Base-by-base conservation (phyloP, 1,140 invertebrate genomes). In the Cylas formicarius region DNA sequence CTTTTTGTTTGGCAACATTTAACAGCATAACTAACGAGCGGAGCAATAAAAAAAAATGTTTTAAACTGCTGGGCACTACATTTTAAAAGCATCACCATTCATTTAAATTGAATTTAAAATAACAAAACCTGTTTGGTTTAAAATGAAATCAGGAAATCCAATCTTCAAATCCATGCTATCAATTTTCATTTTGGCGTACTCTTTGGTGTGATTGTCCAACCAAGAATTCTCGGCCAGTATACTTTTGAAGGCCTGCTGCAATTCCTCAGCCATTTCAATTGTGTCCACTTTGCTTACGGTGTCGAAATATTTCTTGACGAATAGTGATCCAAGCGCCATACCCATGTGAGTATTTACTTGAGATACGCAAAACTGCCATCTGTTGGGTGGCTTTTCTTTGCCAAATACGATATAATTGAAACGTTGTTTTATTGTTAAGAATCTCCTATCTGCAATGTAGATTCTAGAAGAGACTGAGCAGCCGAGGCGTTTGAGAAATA, bases 111-210 rank as follows among this genome's bases (percentile, higher is more conserved):
- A n/a, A n/a, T 27, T 27, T 2, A 11, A n/a, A 17, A 21, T 18
- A 46, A 86, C 78, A 10, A 94, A 65, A 44, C 81, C 67, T 2
- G 74, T 65, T 6, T 75, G 66, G 53, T 86, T 78, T 10, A 91
- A 66, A 47, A 95, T 86, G 50, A 84, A 87, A 62, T 91, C 82
- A 0, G 90, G 89, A 63, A 90, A 92, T 1, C 90, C 90, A 51
- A 97, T 90, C 62, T 86, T 81, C 14, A 92, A 68, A 48, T 80
- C 76, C 77, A 97, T 90, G 0, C 77, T 70, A 29, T 85, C 73
- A 10, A 86, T 79, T 72, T 97, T 96, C 54, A 82, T 75, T 6
- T 74, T 74, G 2, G 90, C 90, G 26, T 51, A 51, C 11, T 29
- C 11, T 53, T 86, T 85, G 0, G 90, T 94, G 19, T 81, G 74